phyloP scores from a whole-genome alignment of 2,113 vertebrate genomes.

The Pseudopodoces humilis region DNA sequence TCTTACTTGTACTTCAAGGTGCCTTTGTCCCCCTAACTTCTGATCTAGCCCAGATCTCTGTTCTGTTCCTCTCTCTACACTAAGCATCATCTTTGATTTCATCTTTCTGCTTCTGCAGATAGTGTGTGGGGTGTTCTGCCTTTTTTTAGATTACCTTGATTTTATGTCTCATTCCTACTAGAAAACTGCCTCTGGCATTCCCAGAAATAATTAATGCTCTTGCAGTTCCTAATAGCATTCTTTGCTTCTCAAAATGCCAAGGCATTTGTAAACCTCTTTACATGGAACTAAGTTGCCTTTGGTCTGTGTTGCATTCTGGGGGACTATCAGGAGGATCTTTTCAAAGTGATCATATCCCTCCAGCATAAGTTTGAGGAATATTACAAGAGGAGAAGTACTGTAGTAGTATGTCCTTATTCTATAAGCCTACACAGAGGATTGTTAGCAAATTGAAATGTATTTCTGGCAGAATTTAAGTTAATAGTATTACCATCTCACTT shows the following conservation, averaged over 20 bases:
- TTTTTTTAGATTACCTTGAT: background rate
- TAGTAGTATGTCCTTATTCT: background rate
- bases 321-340: background rate
- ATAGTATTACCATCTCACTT: background rate
- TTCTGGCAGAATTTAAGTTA: background rate
- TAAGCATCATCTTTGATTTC: background rate
- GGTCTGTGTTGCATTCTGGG: background rate
- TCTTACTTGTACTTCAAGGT: background rate
- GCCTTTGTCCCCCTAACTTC: background rate
- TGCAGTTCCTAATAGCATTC: background rate
- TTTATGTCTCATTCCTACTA: background rate
- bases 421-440: accelerated
- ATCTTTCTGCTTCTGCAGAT: background rate
- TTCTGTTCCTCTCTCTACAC: background rate
- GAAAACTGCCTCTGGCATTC: background rate
- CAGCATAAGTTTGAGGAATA: background rate
- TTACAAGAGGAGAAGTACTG: background rate
- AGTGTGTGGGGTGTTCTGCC: no score
- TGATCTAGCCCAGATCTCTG: background rate
- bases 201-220: background rate
- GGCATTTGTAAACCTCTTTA: background rate
- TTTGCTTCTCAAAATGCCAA: background rate
- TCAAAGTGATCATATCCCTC: background rate
- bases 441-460: background rate
- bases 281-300: background rate